Conservation (phyloP, 2,113 vertebrate species). For the Platanista minor region DNA sequence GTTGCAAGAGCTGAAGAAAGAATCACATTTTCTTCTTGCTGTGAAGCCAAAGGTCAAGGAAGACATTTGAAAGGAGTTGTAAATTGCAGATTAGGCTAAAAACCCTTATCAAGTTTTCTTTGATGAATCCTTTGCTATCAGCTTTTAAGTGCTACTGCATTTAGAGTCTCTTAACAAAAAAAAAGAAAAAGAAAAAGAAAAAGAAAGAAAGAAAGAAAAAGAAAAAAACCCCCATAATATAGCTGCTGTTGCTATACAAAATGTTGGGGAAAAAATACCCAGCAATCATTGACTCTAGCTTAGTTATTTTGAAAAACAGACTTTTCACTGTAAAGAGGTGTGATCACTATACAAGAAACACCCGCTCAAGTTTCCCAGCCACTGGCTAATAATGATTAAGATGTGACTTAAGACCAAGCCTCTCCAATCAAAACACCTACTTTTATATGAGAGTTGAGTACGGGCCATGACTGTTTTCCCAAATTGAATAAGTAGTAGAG, state of each 20-base stretch:
- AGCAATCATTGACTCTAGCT: neutral
- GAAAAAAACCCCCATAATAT: neutral
- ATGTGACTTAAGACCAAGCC: neutral
- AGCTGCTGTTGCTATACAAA: neutral
- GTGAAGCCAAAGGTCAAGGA: slow-evolving; percentile 1
- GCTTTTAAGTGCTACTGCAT: neutral
- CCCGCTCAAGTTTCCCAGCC: neutral
- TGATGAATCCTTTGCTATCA: slow-evolving; percentile 26
- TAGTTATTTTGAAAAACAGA: neutral
- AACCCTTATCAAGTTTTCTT: slow-evolving; percentile 17
- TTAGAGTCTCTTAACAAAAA: neutral
- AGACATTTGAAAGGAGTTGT: slow-evolving; percentile 20
- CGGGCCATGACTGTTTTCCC: neutral
- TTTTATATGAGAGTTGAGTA: neutral
- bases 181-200: neutral
- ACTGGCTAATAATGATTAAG: neutral
- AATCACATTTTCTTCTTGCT: neutral
- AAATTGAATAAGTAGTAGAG: neutral
- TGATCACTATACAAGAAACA: neutral
- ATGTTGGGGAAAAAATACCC: neutral
- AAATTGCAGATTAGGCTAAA: slow-evolving; percentile 42
- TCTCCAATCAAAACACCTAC: neutral
- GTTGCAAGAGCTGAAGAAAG: neutral
- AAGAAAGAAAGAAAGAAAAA: neutral
- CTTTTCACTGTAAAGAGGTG: neutral